These are phyloP conservation scores for Heloderma charlesbogerti DNA, from an alignment of 2,113 vertebrate genomes.

Conservation along the genomic window DNA sequence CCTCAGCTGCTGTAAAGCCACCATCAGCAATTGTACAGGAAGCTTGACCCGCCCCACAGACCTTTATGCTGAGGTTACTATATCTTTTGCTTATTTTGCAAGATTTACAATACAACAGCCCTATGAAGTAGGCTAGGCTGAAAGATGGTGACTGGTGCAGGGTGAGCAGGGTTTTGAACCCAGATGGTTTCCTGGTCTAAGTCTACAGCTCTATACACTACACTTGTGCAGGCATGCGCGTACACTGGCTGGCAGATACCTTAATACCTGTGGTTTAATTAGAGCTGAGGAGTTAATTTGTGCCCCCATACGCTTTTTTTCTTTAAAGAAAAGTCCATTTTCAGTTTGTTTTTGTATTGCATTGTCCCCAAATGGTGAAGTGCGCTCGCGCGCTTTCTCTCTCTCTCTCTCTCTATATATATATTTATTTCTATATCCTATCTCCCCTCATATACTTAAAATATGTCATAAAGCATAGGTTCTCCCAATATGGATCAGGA, in stretches of 20 bases:
- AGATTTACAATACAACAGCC: neutral
- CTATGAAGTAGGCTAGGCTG: neutral
- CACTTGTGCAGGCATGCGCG: neutral
- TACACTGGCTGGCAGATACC: neutral
- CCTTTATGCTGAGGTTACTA: constrained; percentile 92
- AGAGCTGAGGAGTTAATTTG: neutral
- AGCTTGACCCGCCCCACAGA: constrained; percentile 85
- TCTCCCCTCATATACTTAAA: neutral
- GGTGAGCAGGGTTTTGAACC: neutral
- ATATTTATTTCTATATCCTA: too few species aligned
- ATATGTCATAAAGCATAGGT: neutral
- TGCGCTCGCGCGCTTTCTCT: too few species aligned
- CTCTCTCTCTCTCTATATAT: too few species aligned
- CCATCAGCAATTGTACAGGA: constrained; percentile 89
- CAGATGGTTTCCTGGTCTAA: neutral
- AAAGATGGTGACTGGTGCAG: neutral
- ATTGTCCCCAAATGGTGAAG: too few species aligned
- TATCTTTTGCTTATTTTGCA: neutral
- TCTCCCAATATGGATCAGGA: neutral
- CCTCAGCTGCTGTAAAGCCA: constrained; percentile 92
- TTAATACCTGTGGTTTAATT: neutral
- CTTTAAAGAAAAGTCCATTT: neutral
- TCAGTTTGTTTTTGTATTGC: too few species aligned
- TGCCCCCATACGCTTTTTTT: neutral
- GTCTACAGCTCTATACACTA: neutral